Base-by-base conservation (phyloP, 2,888 invertebrate genomes). In the Tolmerus cingulatus region DNA sequence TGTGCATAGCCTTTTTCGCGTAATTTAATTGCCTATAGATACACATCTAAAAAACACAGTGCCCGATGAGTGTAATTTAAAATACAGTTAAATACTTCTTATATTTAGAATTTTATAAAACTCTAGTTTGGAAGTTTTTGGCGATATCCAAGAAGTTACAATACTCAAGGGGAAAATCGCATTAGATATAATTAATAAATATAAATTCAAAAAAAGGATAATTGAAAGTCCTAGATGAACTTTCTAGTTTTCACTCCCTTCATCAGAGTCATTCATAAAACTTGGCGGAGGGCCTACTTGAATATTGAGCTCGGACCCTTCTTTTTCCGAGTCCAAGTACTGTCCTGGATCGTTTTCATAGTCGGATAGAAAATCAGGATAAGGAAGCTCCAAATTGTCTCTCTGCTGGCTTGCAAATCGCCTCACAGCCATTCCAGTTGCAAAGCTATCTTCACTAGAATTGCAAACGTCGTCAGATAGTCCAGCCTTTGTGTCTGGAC, bases 271-370 rank as follows among this genome's bases (percentile, higher is more conserved):
- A 90, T 96, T 96, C 86, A 95, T 94, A 90, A 96, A 94, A 89
- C 96, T 93, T 86, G 96, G 96, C 86, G 96, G 96, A n/a, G 96
- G 96, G 90, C 96, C 94, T 37, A 95, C 95, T 51, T 95, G 94
- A 27, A 96, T 95, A 90, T 96, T 96, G 91, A 96, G 95, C 89
- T 96, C 96, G n/a, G 95, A 95, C 87, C 95, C 93, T 91, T 96
- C 94, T 90, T 95, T 94, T 91, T 96, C 94, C 90, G 94, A 94
- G 92, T 95, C 93, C 89, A 94, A 92, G 51, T 78, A 77, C 19
- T 78, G 84, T 88, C 93, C 93, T 1, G 93, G 93, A 89, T 94
- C 94, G 37, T 93, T 93, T 89, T 94, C 94, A 77, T 93, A 94
- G 89, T 94, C 94, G 1, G 92, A 92, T 12, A 93, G 89, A 88